phyloP scores from a whole-genome alignment of 2,113 vertebrate species.

The Gulo gulo region DNA sequence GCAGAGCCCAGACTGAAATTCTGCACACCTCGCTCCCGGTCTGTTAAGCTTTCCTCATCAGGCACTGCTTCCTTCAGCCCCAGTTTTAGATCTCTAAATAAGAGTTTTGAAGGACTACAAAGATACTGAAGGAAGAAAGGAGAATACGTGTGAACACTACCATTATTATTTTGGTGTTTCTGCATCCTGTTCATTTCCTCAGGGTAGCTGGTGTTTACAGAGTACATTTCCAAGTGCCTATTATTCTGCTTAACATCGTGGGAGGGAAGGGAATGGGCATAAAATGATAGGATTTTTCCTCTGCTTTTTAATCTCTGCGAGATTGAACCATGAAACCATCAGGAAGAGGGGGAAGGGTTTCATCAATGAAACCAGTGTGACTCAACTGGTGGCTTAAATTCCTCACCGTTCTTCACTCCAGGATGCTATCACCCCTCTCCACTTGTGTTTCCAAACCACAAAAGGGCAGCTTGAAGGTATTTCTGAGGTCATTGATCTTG shows the following conservation, averaged over 20 bases:
- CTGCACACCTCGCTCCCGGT: neutral
- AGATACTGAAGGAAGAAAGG: neutral
- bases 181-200: neutral
- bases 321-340: neutral
- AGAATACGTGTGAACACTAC: neutral
- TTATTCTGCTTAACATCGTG: neutral
- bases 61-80: neutral
- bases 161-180: neutral
- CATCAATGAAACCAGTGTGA: neutral
- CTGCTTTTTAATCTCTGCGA: neutral
- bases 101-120: neutral
- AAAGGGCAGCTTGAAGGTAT: neutral
- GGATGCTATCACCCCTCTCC: neutral
- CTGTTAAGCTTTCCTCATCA: neutral
- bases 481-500: neutral
- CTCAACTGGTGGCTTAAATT: neutral
- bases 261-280: neutral
- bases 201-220: neutral
- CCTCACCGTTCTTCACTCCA: neutral
- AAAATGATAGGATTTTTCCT: neutral
- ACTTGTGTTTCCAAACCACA: neutral
- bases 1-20: neutral
- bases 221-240: neutral
- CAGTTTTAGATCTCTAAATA: neutral
- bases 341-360: neutral